Conservation (phyloP, 2,888 invertebrate genomes). For the Anodontia alba region DNA sequence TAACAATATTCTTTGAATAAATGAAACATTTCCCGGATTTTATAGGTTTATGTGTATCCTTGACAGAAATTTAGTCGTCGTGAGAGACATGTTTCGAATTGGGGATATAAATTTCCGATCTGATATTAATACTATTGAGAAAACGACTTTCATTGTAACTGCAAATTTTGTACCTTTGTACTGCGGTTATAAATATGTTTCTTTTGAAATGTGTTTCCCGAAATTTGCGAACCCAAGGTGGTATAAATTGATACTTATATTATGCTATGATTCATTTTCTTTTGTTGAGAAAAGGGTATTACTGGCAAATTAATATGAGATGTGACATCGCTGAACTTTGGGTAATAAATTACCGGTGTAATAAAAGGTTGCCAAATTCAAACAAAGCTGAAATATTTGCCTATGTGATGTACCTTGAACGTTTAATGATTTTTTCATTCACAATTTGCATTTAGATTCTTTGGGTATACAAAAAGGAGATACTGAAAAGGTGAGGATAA, state of each 20-base stretch:
- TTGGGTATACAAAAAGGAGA: no score
- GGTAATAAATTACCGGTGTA: conserved; percentile 58
- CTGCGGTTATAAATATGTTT: conserved; percentile 61
- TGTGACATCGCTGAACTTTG: conserved; percentile 32
- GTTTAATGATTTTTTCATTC: not conserved
- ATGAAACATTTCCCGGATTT: not conserved
- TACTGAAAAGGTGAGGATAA: no score
- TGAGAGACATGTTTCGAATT: not conserved
- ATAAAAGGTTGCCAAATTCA: conserved; percentile 62
- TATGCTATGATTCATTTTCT: conserved; percentile 21
- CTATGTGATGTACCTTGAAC: conserved; percentile 3
- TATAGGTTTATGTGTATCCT: not conserved
- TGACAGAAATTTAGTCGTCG: not conserved
- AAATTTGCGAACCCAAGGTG: conserved; percentile 41
- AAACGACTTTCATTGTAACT: not conserved
- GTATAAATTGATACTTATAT: conserved; percentile 64
- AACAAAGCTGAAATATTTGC: not conserved
- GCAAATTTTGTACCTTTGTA: conserved; percentile 37
- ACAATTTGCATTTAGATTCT: not conserved
- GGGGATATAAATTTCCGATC: not conserved
- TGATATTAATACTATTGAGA: conserved; percentile 4
- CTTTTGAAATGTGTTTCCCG: conserved; percentile 53
- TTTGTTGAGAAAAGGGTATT: conserved; percentile 47
- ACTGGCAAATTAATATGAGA: conserved; percentile 53
- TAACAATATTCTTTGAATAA: no score